Evolutionary conservation across 1,140 invertebrate genomes (phyloP).

Genomic region (Bombus superbus): DNA sequence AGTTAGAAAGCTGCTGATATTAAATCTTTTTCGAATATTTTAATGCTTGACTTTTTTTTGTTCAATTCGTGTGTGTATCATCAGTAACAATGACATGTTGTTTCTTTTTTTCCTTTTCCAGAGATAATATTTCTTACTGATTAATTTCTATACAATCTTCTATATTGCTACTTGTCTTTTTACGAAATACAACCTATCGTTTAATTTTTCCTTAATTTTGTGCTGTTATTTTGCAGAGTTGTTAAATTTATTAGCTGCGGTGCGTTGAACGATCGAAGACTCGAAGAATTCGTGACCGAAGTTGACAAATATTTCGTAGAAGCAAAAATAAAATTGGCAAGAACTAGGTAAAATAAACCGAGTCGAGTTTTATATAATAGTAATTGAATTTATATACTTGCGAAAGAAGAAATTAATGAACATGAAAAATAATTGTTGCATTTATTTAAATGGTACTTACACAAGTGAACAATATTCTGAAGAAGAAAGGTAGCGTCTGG

Average conservation of each 20-base stretch:
- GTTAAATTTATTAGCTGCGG: neutral
- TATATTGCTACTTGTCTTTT: neutral
- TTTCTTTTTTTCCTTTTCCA: no score
- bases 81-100: neutral
- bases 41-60: neutral
- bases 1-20: slow-evolving; percentile 17
- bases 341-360: neutral
- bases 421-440: neutral
- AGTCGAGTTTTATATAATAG: neutral
- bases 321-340: neutral
- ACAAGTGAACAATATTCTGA: neutral
- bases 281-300: neutral
- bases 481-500: neutral
- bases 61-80: neutral
- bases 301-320: neutral
- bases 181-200: neutral
- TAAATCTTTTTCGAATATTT: neutral
- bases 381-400: neutral
- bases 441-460: neutral
- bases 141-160: neutral
- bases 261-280: neutral
- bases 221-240: slow-evolving; percentile 12
- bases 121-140: no score
- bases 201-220: neutral
- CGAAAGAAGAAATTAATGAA: neutral